Base-by-base conservation (phyloP, 2,797 vertebrate species). In the Alca torda region DNA sequence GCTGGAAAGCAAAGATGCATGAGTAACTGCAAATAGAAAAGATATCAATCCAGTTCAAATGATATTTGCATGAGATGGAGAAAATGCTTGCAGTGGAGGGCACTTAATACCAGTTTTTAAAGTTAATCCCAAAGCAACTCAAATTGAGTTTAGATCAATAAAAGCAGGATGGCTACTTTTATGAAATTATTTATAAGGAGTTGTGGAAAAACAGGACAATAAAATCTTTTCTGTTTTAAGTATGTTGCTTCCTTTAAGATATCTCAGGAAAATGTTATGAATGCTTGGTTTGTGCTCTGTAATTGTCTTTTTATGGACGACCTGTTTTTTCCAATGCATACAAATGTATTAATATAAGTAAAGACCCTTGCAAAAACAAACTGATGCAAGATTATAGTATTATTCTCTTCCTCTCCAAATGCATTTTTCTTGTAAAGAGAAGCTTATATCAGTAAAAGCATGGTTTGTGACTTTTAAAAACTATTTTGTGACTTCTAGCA, bases 271-370 rank as follows among this genome's bases (percentile, higher is more conserved):
- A 78, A 95, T 53, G 82, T 78, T 88, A 73, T 76, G 81, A 96
- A n/a, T 68, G 89, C 87, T 91, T 84, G 93, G 91, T 95, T 97
- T 96, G 92, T 65, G 93, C 95, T 94, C 91, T 95, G 92, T 95
- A 97, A 98, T 96, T 97, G 93, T 95, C 91, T 97, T 97, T 97
- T 97, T 93, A 97, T 96, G 90, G 96, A 97, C 35, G 19, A 93
- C 80, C 81, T 90, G 80, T 39, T 93, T 95, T 73, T 77, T 76
- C 54, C 73, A 93, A 87, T 91, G 87, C 88, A 95, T 78, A 94
- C 78, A 96, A 95, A 95, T 85, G 57, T 76, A 94, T 96, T 95
- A 95, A 92, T 90, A 85, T 74, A 96, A 96, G 87, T 48, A 89
- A 97, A 96, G 84, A 60, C 77, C 59, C 84, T 89, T 93, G 72